Evolutionary conservation across 1,140 invertebrate genomes (phyloP), one percentile per base, ranked within the genome.

Genomic region (Caerostris darwini): DNA sequence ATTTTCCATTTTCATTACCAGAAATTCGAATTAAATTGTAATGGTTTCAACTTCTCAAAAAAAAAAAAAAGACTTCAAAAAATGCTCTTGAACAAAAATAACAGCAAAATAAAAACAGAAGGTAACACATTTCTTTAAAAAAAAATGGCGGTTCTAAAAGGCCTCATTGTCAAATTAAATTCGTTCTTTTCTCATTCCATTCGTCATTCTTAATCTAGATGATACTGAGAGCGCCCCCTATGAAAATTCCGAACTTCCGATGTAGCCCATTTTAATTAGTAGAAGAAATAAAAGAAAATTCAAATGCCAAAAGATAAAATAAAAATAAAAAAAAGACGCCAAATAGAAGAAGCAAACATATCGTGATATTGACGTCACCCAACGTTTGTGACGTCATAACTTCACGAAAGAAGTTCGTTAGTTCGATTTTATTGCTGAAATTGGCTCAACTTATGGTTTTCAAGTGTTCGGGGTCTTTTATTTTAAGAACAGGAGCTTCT

Each of bases 401-500:
- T 77, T 53, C 71, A 34, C 34, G 53, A 77, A 77, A 77, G 69
- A 53, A 34, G 71, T 77, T 77, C 71, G 53, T 77, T 77, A 77
- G 71, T 77, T 77, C 71, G 34, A 77, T 77, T 77, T 77, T 12
- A 77, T 77, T 10, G 61, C 53, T 77, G 34, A 77, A 77, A 77
- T 77, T 77, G 71, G 34, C 50, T 77, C 19, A 77, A 77, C 53
- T 34, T 77, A 77, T 77, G 71, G 34, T 77, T 50, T 53, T 53
- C 3, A 77, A 77, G 71, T 12, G 34, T 50, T 12, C 50, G 34
- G 10, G 34, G 53, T 12, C 71, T 77, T 77, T 77, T 77, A 34
- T 77, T 50, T 77, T 8, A 53, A 7, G 7, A 14, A 14, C 14
- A 12, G 71, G 7, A 77, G 50, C 19, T 50, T 19, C 3, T 12